Percentiles rank a stretch among this genome's conserved stretches.
Conservation (phyloP, 2,888 invertebrate genomes). For the Catocala nupta region DNA sequence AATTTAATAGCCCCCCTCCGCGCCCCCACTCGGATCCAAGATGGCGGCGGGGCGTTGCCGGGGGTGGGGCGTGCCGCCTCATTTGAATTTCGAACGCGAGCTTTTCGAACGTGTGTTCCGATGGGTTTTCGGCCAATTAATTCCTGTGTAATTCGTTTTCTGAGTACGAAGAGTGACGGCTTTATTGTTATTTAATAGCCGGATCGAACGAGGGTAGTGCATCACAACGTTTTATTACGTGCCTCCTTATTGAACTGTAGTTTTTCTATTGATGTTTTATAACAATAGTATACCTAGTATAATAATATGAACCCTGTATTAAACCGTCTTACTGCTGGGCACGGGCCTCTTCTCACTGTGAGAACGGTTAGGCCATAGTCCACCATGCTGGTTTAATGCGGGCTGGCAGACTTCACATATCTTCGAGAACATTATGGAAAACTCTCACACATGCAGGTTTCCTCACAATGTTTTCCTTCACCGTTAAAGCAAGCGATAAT, state of each 20-base stretch:
- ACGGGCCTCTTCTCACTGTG: no score
- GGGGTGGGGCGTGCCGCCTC: slow-evolving; percentile 85
- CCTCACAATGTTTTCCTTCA: no score
- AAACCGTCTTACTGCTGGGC: no score
- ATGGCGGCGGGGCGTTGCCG: slow-evolving; percentile 84
- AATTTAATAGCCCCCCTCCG: slow-evolving; percentile 83
- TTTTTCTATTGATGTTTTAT: neutral
- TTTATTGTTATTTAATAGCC: slow-evolving; percentile 77
- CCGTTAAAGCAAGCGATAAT: no score
- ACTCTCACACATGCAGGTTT: no score
- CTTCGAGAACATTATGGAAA: no score
- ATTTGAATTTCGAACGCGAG: slow-evolving; percentile 86
- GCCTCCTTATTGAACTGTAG: slow-evolving; percentile 1
- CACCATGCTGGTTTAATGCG: no score
- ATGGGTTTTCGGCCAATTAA: slow-evolving; percentile 86
- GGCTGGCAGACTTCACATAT: no score
- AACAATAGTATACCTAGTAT: no score
- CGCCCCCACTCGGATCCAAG: slow-evolving; percentile 76
- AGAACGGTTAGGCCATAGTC: no score
- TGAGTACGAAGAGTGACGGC: slow-evolving; percentile 66
- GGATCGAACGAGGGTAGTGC: slow-evolving; percentile 43
- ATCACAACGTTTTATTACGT: slow-evolving; percentile 3
- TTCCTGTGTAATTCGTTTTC: slow-evolving; percentile 82
- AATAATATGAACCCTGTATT: no score
- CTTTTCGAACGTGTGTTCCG: slow-evolving; percentile 84